phyloP scores from a whole-genome alignment of 2,888 invertebrate genomes.

The Clitarchus hookeri region DNA sequence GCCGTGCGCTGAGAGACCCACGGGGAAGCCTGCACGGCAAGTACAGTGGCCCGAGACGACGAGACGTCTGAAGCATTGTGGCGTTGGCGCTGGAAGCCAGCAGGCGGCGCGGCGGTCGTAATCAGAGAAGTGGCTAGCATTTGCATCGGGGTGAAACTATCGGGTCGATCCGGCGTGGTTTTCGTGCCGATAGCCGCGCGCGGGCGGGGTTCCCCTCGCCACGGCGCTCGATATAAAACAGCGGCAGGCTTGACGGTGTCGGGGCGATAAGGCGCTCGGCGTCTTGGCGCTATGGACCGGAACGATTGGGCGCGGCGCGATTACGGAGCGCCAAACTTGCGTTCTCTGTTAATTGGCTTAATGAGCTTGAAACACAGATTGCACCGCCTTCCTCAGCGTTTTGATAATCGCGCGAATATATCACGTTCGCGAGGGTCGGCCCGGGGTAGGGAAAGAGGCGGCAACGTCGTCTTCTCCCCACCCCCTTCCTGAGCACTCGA shows the following conservation, averaged over 20 bases:
- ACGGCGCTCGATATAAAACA: background rate
- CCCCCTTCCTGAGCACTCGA: too few relatives aligned
- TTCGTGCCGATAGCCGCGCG: too few relatives aligned
- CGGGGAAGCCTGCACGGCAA: too few relatives aligned
- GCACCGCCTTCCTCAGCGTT: slow-evolving; percentile 8
- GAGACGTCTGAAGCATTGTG: too few relatives aligned
- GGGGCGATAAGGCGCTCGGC: background rate
- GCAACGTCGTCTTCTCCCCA: background rate
- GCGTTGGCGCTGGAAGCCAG: too few relatives aligned
- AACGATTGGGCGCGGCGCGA: slow-evolving; percentile 9
- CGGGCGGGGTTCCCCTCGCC: too few relatives aligned
- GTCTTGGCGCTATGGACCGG: slow-evolving; percentile 14
- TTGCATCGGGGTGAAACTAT: too few relatives aligned
- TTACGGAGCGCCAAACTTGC: background rate
- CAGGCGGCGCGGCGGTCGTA: too few relatives aligned
- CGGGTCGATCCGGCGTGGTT: too few relatives aligned
- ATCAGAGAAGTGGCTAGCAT: too few relatives aligned
- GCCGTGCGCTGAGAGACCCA: too few relatives aligned
- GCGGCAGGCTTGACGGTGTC: background rate
- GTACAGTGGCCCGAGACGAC: too few relatives aligned
- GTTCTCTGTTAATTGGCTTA: background rate
- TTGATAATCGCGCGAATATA: background rate
- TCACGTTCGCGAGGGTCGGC: background rate
- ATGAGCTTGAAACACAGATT: slow-evolving; percentile 14
- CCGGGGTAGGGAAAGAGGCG: background rate